Evolutionary conservation across 1,140 invertebrate species (phyloP), one percentile per base, ranked within the genome.

Genomic region (Himalopsyche phryganea): DNA sequence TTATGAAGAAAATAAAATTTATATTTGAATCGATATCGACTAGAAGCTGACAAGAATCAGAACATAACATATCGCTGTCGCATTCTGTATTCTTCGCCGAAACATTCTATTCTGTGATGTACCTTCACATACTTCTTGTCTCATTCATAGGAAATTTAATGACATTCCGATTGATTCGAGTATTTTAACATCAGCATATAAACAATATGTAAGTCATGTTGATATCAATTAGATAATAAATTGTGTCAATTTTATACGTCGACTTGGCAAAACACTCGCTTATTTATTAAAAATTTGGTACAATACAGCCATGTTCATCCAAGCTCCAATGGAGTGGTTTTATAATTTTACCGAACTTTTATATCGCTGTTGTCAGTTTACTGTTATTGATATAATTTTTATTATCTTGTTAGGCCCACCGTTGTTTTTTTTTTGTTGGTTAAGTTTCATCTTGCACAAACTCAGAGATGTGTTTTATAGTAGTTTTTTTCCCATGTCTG

Each of bases 331-430:
- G 3, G 23, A 28, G 23, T 9, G 23, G 4, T 46, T 46, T 46
- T 46, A 17, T 11, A 15, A 7, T 19, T 19, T 18, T 15, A 40
- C 9, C 41, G 41, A 51, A 19, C 40, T 51, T 40, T 38, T 55
- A 47, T 55, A 55, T 47, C 28, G 11, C 45, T 55, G 52, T 55
- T 55, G 52, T 32, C 45, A 53, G 42, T 53, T 52, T 52, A 42
- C 28, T 53, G 13, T 9, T 38, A 53, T 28, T 53, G 42, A 32
- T 45, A 44, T 45, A 45, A 32, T 11, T 53, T 45, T 53, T 53
- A 41, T 53, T 44, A 32, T 18, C 28, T 53, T 41, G 13, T 33
- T 20, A 9, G 13, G 4, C 19, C 18, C 41, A 18, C 41, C 23
- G 41, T n/a, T 42, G 20, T 28, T 51, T 42, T 5, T 41, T 18